phyloP scores from a whole-genome alignment of 2,888 invertebrate genomes.

The Gerris lacustris region DNA sequence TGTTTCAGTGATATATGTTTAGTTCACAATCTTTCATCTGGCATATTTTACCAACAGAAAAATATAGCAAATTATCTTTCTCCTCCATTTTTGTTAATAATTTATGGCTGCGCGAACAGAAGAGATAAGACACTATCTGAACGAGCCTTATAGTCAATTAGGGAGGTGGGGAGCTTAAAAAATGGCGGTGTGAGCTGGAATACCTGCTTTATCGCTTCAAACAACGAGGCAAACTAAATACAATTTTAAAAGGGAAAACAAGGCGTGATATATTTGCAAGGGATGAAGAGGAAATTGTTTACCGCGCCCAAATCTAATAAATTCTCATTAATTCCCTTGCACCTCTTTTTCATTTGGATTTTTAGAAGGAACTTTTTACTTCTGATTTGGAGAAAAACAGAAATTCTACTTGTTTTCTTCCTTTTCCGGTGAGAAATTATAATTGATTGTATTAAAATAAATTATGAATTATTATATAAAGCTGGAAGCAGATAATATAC shows the following conservation, averaged over 20 bases:
- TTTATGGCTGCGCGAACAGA: neutral
- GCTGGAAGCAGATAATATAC: too few relatives aligned
- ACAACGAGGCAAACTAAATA: neutral
- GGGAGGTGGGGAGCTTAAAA: neutral
- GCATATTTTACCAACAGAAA: too few relatives aligned
- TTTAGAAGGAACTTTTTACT: too few relatives aligned
- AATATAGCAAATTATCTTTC: neutral
- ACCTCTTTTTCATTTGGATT: too few relatives aligned
- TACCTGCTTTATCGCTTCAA: neutral
- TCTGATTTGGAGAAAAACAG: too few relatives aligned
- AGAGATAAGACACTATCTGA: neutral
- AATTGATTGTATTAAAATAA: too few relatives aligned
- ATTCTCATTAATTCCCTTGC: neutral
- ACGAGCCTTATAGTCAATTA: neutral
- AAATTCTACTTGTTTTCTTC: too few relatives aligned
- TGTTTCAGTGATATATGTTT: too few relatives aligned
- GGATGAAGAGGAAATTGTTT: neutral
- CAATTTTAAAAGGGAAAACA: neutral
- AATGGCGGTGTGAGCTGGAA: neutral
- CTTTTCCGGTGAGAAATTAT: too few relatives aligned
- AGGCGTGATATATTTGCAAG: neutral
- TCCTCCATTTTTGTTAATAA: neutral
- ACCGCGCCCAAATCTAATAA: neutral
- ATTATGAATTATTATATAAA: too few relatives aligned
- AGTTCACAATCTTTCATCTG: too few relatives aligned